Conservation (phyloP, 2,113 vertebrate species). For the Tenebrosternarchus preto region DNA sequence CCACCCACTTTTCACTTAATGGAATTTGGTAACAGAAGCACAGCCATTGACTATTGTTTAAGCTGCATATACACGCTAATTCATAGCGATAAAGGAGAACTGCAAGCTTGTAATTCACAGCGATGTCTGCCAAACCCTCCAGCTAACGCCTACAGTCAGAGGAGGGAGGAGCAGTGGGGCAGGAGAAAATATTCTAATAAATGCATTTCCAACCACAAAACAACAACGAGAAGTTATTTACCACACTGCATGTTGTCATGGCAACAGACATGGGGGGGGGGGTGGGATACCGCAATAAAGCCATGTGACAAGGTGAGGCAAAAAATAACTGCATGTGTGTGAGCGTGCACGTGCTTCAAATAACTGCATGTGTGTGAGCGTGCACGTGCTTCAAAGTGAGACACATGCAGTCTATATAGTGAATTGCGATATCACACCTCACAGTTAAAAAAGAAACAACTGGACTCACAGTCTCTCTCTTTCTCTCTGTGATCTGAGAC, state of each 20-base stretch:
- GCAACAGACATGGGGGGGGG: conserved; percentile 44
- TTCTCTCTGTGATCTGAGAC: neutral
- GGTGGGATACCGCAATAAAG: conserved; percentile 40
- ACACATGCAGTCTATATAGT: conserved; percentile 65
- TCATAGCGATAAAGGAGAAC: conserved; percentile 29
- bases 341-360: conserved; percentile 7
- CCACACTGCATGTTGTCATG: conserved; percentile 44
- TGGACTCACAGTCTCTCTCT: neutral
- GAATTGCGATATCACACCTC: conserved; percentile 42
- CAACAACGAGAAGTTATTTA: conserved; percentile 48
- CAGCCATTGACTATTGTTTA: neutral
- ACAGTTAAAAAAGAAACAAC: conserved; percentile 24
- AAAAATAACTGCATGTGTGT: conserved; percentile 32
- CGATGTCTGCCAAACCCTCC: conserved; percentile 23
- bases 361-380: conserved; percentile 26
- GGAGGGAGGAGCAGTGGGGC: neutral
- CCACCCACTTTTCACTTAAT: neutral
- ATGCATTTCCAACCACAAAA: conserved; percentile 38
- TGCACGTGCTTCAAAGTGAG: conserved; percentile 12
- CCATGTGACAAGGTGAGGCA: conserved; percentile 38
- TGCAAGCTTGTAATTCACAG: neutral
- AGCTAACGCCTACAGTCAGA: conserved; percentile 36
- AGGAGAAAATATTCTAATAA: conserved; percentile 35
- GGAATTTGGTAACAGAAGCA: conserved; percentile 19
- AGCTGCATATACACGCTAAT: neutral